Base-by-base conservation (phyloP, 2,797 vertebrate species). In the Pempheris klunzingeri region DNA sequence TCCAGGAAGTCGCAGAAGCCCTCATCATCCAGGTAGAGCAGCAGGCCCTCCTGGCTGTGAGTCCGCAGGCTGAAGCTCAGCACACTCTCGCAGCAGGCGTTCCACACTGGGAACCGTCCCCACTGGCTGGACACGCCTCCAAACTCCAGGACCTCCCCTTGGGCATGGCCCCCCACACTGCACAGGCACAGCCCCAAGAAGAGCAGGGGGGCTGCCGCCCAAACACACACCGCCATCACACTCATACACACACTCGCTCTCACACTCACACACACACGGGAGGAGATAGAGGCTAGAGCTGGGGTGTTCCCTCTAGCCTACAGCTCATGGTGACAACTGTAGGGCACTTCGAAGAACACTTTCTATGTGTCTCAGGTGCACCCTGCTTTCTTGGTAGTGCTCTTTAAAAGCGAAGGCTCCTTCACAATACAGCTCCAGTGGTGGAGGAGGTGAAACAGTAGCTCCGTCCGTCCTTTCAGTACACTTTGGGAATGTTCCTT, bases 31-130 rank as follows among this genome's bases (percentile, higher is more conserved):
- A 99, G 97, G 94, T 99, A 99, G 87, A 99, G 96, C 93, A 99
- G 95, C 50, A 99, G 95, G 91, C 98, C 98, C 2, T 98, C 97
- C 78, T 97, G 96, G 81, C 97, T 98, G 92, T 97, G 97, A 1
- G 98, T 99, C 95, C 98, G 97, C 95, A 99, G 97, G 92, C 98
- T 98, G 95, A 99, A 99, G 93, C 97, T 99, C 96, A 99, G 97
- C 89, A 99, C 97, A 1, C 98, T 99, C 90, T 99, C 98, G 0
- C 98, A 99, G 94, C 98, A 99, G 47, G 98, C 98, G 34, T 99
- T 99, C 98, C 98, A 99, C 94, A 99, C 98, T 0, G 98, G 98
- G 89, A 99, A 99, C 78, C 98, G 96, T 24, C 98, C 98, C 98
- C 98, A 99, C 85, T 99, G 98, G 86, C 97, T 97, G 90, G 97